Evolutionary conservation across 1,140 invertebrate species (phyloP).

Genomic region (Artemia franciscana): DNA sequence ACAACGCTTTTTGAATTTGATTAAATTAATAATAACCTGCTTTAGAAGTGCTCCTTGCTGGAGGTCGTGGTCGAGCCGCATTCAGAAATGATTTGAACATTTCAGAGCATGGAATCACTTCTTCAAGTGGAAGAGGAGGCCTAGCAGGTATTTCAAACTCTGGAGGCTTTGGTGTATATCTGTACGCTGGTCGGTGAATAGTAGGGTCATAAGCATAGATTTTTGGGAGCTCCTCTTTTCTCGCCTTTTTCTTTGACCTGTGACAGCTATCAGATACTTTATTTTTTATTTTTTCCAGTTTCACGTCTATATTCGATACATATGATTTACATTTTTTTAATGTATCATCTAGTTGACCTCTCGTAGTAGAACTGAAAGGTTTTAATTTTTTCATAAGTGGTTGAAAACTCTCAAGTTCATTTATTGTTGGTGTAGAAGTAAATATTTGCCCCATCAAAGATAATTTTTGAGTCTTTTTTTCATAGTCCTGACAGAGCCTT

Average conservation of each 20-base stretch:
- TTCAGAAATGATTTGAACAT: background rate
- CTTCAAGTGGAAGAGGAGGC: slow-evolving; percentile 31
- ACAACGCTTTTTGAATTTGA: too few species aligned
- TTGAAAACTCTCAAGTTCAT: slow-evolving; percentile 26
- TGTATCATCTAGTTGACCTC: slow-evolving; percentile 15
- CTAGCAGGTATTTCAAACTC: background rate
- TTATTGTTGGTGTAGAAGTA: slow-evolving; percentile 49
- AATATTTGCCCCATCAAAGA: slow-evolving; percentile 52
- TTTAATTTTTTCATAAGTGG: slow-evolving; percentile 20
- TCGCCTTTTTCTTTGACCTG: background rate
- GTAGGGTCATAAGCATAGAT: slow-evolving; percentile 24
- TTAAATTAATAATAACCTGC: background rate
- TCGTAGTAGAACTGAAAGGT: slow-evolving; percentile 25
- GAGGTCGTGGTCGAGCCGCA: background rate
- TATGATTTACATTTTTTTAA: too few species aligned
- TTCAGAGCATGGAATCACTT: slow-evolving; percentile 11
- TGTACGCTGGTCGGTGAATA: slow-evolving; percentile 15
- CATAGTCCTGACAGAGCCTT: background rate
- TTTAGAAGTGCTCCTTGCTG: background rate
- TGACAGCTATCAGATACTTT: too few species aligned
- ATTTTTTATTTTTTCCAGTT: background rate
- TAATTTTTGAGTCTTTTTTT: slow-evolving; percentile 18
- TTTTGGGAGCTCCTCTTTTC: background rate
- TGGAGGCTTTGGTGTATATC: background rate
- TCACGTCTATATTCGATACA: background rate